Evolutionary conservation across 1,140 invertebrate species (phyloP), one percentile per base, ranked within the genome.

Genomic region (Tachypleus tridentatus): DNA sequence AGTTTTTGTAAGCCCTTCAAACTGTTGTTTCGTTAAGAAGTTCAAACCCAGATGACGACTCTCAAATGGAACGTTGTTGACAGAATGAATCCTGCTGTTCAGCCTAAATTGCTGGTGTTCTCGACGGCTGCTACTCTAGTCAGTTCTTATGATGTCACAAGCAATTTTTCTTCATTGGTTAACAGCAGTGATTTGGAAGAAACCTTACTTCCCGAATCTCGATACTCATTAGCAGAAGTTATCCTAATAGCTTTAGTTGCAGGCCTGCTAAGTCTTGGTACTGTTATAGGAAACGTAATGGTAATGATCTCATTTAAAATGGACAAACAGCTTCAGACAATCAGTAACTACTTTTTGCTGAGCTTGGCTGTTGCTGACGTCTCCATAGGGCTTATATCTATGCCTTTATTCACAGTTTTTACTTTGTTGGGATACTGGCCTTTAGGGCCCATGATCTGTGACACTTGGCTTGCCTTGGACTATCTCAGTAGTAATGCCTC

Each of bases 311-410:
- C 78, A 29, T 81, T 82, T 68, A 78, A 78, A 70, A 73, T 82
- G 62, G 82, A 83, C 70, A 78, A 77, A 64, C 76, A 80, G 63
- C 73, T 83, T 51, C 81, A 81, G 66, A 83, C 82, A n/a, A 79
- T 83, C 54, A 80, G 77, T 65, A 83, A 83, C 71, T 83, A 81
- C 66, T 83, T 83, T 70, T 70, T 83, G 7, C 70, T 83, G 51
- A 72, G 70, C 51, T 65, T 74, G 59, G 77, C 78, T 29, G 72
- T 79, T 9, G 77, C 77, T 29, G 77, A 79, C 67, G 72, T 79
- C 60, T 72, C 75, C 1, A 80, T 79, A 57, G 77, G 77, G 64
- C 57, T 70, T 4, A 69, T 73, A 61, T 73, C 71, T 49, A 74
- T 71, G 70, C 73, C 71, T 47, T 62, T 75, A 50, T 71, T 70